phyloP scores from a whole-genome alignment of 2,797 vertebrate species.

The Prunella strophiata region DNA sequence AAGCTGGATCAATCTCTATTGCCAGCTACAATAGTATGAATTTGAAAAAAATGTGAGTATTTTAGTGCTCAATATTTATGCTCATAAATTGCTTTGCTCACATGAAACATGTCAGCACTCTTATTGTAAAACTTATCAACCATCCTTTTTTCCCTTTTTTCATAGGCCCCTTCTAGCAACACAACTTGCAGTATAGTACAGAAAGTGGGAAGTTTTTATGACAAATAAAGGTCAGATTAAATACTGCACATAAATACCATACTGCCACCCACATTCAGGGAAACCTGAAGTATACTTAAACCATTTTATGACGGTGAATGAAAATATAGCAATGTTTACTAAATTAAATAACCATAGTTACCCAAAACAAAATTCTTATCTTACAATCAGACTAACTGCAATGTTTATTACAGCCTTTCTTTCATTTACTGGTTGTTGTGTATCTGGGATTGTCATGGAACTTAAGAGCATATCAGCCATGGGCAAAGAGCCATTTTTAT shows the following conservation, averaged over 20 bases:
- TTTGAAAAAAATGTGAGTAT: neutral
- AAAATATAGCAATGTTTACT: neutral
- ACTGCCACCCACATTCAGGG: neutral
- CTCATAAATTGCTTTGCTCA: neutral
- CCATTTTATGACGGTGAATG: neutral
- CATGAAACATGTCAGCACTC: neutral
- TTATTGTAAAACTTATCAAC: neutral
- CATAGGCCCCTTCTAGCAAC: neutral
- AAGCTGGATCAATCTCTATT: neutral
- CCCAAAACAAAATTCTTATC: neutral
- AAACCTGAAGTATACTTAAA: neutral
- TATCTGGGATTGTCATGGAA: neutral
- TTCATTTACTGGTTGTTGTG: neutral
- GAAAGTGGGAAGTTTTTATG: neutral
- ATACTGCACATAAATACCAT: neutral
- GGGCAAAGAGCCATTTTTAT: neutral
- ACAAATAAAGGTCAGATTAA: neutral
- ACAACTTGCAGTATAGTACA: neutral
- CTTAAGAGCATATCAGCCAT: neutral
- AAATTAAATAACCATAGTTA: neutral
- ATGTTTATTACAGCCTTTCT: neutral
- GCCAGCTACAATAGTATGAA: neutral
- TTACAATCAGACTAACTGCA: neutral
- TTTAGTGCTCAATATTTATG: neutral
- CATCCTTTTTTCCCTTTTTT: neutral